Base-by-base conservation (phyloP, 2,113 vertebrate species). In the Silurus asotus region DNA sequence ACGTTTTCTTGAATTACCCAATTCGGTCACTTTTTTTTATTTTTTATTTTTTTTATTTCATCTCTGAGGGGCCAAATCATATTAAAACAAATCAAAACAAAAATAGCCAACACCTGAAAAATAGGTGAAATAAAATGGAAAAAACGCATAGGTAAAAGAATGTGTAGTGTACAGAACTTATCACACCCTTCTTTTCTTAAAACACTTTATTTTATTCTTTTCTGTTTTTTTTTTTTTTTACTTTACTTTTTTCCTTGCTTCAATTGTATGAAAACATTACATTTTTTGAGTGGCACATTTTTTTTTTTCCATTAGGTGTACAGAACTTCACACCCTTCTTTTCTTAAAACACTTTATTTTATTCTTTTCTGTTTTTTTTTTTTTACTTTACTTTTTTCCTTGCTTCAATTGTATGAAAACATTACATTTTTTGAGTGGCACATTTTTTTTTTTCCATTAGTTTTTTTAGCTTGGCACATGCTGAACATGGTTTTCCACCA, bases 31-130 rank as follows among this genome's bases (percentile, higher is more conserved):
- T 5, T 64, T 62, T 20, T 8, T 1, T 62, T 62, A 0, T n/a
- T 0, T n/a, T 2, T 69, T 70, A 1, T 45, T 70, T 48, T 37
- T 48, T 8, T 58, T 67, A 19, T 85, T 87, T 85, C 69, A 72
- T 56, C 23, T 49, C 59, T 59, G 55, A n/a, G 58, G 37, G 37
- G 37, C 37, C 37, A 37, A 37, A 37, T 37, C 37, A 37, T 37
- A 79, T 82, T 79, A 85, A 85, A 85, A 69, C 37, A 45, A 64
- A 19, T 72, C 62, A 80, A 89, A 75, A 28, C 83, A 81, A 82
- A 56, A 49, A 72, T 15, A 48, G 76, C 37, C 69, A 84, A 51
- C 64, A 67, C 77, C 13, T 37, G 2, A 58, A 58, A 56, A 56
- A 7, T 3, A 58, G 5, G 8, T 10, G n/a, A 53, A 76, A 55